Base-by-base conservation (phyloP, 2,113 vertebrate species). In the Lepus timidus region DNA sequence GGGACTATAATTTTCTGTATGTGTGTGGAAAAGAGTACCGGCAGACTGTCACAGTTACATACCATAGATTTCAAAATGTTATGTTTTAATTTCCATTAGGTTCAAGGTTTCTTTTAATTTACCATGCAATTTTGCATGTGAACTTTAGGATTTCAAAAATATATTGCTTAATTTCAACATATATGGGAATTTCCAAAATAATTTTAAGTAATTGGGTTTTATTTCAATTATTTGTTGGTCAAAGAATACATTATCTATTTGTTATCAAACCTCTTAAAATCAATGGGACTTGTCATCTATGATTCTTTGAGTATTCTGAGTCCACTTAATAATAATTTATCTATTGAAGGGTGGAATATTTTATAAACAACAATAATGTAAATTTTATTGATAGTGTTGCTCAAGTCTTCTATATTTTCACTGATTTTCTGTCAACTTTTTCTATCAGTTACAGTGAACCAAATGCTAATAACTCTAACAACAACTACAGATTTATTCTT, bases 271-370 rank as follows among this genome's bases (percentile, higher is more conserved):
- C 36, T 90, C 33, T 82, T 75, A 62, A 89, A 68, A 49, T 62
- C 68, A 44, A 44, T 76, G 17, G 64, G n/a, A 71, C 16, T 86
- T 78, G 61, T 58, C 23, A 78, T 70, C 7, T n/a, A 17, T 58
- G 17, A 76, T 16, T 44, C 13, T 19, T 31, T 49, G 2, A 93
- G n/a, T 90, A 86, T 83, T 76, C 25, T 91, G 27, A n/a, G 17
- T 70, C 44, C 25, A 44, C 44, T 88, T 78, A 83, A 70, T 81
- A 84, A 84, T 70, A 62, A 88, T 12, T 86, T 87, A 55, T 84
- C 52, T 88, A 25, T 58, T 83, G 3, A 31, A 65, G 31, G 25
- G 7, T 73, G 25, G 36, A 84, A 1, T 55, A 58, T 11, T 86
- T 67, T 52, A 75, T 49, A 74, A 58, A 71, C 6, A 78, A 33